phyloP scores from a whole-genome alignment of 2,888 invertebrate genomes.

The Chrysodeixis includens region DNA sequence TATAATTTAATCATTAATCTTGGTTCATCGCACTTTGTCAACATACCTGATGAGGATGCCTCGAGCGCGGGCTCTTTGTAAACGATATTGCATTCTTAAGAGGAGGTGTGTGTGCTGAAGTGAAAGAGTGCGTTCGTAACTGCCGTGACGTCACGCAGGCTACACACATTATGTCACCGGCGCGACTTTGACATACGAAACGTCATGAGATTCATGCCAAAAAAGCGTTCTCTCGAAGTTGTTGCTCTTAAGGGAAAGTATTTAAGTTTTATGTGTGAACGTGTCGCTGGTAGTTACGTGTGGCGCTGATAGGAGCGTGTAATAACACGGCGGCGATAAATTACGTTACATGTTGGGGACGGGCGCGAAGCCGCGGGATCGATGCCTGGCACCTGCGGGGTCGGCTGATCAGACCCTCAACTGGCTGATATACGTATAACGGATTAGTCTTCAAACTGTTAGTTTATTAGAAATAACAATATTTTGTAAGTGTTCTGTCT shows the following conservation, averaged over 20 bases:
- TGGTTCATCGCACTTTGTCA: conserved; percentile 23
- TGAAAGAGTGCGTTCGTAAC: conserved; percentile 16
- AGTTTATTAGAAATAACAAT: background rate
- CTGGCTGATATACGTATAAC: background rate
- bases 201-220: conserved; percentile 46
- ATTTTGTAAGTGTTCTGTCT: background rate
- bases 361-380: background rate
- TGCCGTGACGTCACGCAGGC: conserved; percentile 13
- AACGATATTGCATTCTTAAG: conserved; percentile 43
- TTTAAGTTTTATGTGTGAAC: conserved; percentile 17
- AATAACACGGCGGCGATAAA: conserved; percentile 34
- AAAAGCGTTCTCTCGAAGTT: conserved; percentile 35
- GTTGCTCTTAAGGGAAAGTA: conserved; percentile 23
- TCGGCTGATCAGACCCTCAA: background rate
- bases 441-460: background rate
- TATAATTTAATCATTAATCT: conserved; percentile 26
- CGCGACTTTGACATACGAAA: conserved; percentile 27
- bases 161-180: conserved; percentile 20
- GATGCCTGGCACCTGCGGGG: background rate
- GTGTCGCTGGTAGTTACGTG: conserved; percentile 17
- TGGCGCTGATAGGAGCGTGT: conserved; percentile 15
- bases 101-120: conserved; percentile 16
- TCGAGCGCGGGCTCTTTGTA: conserved; percentile 9
- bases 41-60: background rate
- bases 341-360: conserved; percentile 11